These are phyloP conservation scores for Perithous albicinctus DNA, from an alignment of 2,888 invertebrate genomes.

Conservation along the genomic window DNA sequence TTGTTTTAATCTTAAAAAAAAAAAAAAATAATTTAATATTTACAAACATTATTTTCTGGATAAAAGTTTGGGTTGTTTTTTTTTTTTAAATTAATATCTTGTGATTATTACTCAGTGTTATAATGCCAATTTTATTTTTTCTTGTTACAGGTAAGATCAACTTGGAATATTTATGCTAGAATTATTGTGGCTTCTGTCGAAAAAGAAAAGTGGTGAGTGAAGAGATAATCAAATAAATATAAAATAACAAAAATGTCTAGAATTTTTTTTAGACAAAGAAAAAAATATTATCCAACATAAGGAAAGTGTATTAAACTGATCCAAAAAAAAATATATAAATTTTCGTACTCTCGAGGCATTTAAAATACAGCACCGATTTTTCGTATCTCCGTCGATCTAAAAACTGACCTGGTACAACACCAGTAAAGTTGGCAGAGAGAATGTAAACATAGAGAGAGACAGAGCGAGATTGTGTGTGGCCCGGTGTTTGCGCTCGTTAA, in stretches of 20 bases:
- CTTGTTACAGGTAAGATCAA: slow-evolving; percentile 21
- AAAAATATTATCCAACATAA: no score
- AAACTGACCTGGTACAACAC: neutral
- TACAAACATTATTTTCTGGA: no score
- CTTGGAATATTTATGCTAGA: neutral
- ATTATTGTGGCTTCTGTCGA: neutral
- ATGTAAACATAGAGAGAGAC: neutral
- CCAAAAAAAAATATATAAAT: neutral
- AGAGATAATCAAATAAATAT: neutral
- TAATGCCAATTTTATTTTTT: slow-evolving; percentile 5
- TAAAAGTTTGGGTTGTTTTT: no score
- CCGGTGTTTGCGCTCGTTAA: slow-evolving; percentile 57
- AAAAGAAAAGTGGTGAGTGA: neutral
- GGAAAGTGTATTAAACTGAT: no score
- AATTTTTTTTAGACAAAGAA: no score
- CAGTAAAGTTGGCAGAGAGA: neutral
- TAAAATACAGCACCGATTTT: neutral
- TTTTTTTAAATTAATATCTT: no score
- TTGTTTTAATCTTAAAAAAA: no score
- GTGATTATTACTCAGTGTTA: no score
- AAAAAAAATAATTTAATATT: no score
- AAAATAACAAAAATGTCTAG: neutral
- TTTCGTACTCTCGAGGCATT: neutral
- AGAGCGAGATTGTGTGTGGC: slow-evolving; percentile 17
- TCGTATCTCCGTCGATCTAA: neutral